Evolutionary conservation across 2,888 invertebrate species (phyloP), one percentile per base, ranked within the genome.

Genomic region (Thereva unica): DNA sequence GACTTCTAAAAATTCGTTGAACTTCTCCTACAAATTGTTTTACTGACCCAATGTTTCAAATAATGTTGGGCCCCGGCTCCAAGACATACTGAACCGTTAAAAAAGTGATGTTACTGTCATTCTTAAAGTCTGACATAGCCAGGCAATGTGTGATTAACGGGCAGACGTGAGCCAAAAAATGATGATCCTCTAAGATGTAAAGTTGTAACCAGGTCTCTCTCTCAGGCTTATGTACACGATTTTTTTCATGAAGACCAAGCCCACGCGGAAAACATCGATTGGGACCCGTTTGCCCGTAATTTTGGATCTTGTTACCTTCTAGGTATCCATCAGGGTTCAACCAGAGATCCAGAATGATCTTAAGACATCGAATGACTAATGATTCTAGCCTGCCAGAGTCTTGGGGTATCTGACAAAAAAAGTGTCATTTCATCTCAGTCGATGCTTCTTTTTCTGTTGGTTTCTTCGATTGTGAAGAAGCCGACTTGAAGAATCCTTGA

Each of bases 21-120:
- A 59, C 57, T 47, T 47, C 2, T 23, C 23, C 23, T 23, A 23
- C 23, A 23, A 12, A 47, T 47, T 59, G 57, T 38, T 59, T 37
- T 47, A 47, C 57, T 59, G 57, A 59, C 57, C 57, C 57, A 57
- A 57, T 37, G 44, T 35, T 59, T 9, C 37, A 38, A 47, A 59
- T 47, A 38, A 38, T 45, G 12, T 47, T 47, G 38, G 47, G 9
- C 10, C 37, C 40, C 6, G 47, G 12, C 47, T 12, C 37, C 45
- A 37, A 35, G 34, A 37, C 50, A 61, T 50, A 61, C 50, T 61
- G 50, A 61, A 61, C 61, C 61, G 61, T 61, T 61, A 61, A 61
- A 61, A 23, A 61, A 23, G 40, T 37, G 50, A 50, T 50, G 61
- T 61, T 61, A 50, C 41, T 61, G 61, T 61, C 61, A 50, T 61